Conservation (phyloP, 1,140 invertebrate genomes). For the Pogonognathellus flavescens region DNA sequence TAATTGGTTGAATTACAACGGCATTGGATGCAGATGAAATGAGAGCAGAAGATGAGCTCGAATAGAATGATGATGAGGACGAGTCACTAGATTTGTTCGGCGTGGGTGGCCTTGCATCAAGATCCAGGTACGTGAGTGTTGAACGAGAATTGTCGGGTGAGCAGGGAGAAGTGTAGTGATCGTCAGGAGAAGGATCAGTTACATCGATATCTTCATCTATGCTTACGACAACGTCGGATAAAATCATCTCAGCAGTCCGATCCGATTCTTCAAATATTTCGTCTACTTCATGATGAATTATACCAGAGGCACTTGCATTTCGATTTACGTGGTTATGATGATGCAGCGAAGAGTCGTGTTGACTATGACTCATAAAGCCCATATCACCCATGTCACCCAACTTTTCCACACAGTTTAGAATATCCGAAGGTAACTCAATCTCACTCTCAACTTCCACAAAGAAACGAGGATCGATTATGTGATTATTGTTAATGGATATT, state of each 20-base stretch:
- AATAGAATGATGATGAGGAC: slow-evolving; percentile 1
- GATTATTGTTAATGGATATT: slow-evolving; percentile 35
- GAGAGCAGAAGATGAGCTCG: slow-evolving; percentile 18
- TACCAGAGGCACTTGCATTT: slow-evolving; percentile 53
- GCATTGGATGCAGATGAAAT: slow-evolving; percentile 9
- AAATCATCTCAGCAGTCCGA: slow-evolving; percentile 29
- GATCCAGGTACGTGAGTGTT: slow-evolving; percentile 60
- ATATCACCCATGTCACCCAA: slow-evolving; percentile 56
- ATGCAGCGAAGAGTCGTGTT: not conserved
- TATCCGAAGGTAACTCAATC: slow-evolving; percentile 66
- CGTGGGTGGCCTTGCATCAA: slow-evolving; percentile 50
- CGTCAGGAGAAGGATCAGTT: slow-evolving; percentile 10
- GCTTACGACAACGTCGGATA: slow-evolving; percentile 47
- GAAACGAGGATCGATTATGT: slow-evolving; percentile 56
- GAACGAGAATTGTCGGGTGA: slow-evolving; percentile 26
- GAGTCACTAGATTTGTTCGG: slow-evolving; percentile 34
- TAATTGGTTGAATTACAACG: slow-evolving; percentile 37
- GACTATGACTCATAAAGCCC: slow-evolving; percentile 43
- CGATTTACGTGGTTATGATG: slow-evolving; percentile 29
- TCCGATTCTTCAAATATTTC: slow-evolving; percentile 42
- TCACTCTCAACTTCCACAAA: slow-evolving; percentile 64
- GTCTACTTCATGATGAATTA: slow-evolving; percentile 16
- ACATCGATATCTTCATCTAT: slow-evolving; percentile 55
- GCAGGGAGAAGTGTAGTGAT: slow-evolving; percentile 13
- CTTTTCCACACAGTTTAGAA: slow-evolving; percentile 67